These are phyloP conservation scores for Corydoras maculifer DNA, from an alignment of 2,113 vertebrate species.

Conservation along the genomic window DNA sequence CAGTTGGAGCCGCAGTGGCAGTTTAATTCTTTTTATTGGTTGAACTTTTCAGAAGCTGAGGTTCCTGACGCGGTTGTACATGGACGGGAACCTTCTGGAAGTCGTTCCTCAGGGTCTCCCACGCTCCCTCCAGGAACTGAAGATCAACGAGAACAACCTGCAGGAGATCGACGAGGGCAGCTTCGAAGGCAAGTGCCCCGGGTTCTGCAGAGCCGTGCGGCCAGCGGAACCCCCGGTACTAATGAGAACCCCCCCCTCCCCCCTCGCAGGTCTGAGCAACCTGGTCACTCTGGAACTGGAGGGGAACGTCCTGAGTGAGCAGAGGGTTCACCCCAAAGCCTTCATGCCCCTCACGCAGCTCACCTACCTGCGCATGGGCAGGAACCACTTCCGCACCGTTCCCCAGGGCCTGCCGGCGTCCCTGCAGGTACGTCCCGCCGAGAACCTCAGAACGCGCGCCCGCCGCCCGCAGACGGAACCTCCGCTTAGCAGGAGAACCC, in stretches of 20 bases:
- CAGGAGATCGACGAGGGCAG: constrained; percentile 65
- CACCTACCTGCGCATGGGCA: constrained; percentile 80
- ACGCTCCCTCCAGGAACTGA: constrained; percentile 82
- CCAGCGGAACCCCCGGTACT: no score
- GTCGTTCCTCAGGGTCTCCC: constrained; percentile 75
- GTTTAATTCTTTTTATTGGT: background rate
- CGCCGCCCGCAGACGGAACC: no score
- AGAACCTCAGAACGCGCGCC: no score
- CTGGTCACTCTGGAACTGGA: constrained; percentile 88
- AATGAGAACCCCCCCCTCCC: constrained; percentile 2
- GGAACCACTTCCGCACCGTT: constrained; percentile 85
- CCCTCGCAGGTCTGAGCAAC: constrained; percentile 69
- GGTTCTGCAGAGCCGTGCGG: background rate
- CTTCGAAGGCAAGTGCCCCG: constrained; percentile 70
- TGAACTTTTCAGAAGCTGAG: constrained; percentile 69
- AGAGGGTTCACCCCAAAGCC: constrained; percentile 73
- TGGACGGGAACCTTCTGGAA: constrained; percentile 83
- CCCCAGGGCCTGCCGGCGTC: constrained; percentile 84
- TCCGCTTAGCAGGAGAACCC: no score
- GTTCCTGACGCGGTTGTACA: constrained; percentile 79
- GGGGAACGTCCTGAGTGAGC: constrained; percentile 85
- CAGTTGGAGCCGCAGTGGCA: no score
- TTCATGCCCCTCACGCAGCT: constrained; percentile 75
- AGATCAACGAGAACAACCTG: constrained; percentile 88
- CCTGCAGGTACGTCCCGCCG: constrained; percentile 68